These are phyloP conservation scores for Sprattus sprattus DNA, from an alignment of 2,113 vertebrate species.

Conservation along the genomic window DNA sequence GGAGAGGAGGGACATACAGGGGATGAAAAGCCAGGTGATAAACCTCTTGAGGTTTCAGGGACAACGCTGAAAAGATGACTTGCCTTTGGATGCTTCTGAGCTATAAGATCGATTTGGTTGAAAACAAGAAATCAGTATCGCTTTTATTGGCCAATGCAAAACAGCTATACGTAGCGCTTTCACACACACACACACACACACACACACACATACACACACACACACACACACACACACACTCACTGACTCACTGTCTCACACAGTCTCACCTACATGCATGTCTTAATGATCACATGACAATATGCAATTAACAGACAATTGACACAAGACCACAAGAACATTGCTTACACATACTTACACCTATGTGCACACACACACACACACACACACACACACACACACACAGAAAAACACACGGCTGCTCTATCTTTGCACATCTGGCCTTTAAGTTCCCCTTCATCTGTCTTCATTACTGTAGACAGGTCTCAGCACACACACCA, in stretches of 20 bases:
- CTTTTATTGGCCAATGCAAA: not conserved
- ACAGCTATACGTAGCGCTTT: not conserved
- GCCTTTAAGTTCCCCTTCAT: slow-evolving; percentile 33
- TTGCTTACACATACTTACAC: not conserved
- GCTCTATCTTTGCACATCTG: slow-evolving; percentile 31
- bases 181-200: not conserved
- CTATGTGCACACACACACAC: not conserved
- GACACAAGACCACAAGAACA: not conserved
- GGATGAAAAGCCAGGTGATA: not conserved
- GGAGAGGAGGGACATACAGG: not conserved
- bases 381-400: not conserved
- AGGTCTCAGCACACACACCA: slow-evolving; percentile 21
- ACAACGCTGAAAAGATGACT: not conserved
- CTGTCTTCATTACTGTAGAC: slow-evolving; percentile 48
- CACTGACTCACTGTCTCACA: not conserved
- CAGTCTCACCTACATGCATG: not conserved
- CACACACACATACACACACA: slow-evolving; percentile 3
- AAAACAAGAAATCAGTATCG: not conserved
- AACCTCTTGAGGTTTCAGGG: not conserved
- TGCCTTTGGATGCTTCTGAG: not conserved
- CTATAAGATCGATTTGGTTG: not conserved
- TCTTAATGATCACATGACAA: not conserved
- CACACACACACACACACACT: not conserved
- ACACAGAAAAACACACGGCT: not conserved
- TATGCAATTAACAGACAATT: slow-evolving; percentile 2